Evolutionary conservation across 2,888 invertebrate species (phyloP), one percentile per base, ranked within the genome.

Genomic region (Merodon equestris): DNA sequence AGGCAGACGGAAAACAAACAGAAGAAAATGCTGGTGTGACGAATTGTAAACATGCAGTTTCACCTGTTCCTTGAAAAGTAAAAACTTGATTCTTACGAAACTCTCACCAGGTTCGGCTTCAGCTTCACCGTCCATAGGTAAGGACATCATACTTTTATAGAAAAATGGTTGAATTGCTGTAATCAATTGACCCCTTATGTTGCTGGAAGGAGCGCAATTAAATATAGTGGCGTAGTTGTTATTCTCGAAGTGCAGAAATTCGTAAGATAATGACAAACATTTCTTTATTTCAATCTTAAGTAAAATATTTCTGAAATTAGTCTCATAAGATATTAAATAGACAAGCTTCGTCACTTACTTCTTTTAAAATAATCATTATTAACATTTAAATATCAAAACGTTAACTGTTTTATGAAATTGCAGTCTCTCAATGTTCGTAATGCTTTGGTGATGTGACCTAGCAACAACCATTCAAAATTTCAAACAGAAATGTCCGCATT

Each of bases 251-350:
- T 38, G 18, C 15, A 77, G 36, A 9, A 10, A 1, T 1, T 58
- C 14, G 5, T 73, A 42, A 19, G 18, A 15, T 9, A 67, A 15
- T 0, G 67, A 57, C 0, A 63, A 48, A 15, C 47, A 73, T 10
- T 73, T 73, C 13, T 50, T 53, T 27, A 77, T 38, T 50, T 73
- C 61, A 4, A 77, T 38, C 77, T 77, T 13, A 44, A 50, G 42
- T n/a, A n/a, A 34, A 42, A 17, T 18, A 10, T 2, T 27, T 27
- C 2, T 2, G 3, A 27, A 4, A 27, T 7, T 4, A 4, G 27
- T 27, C n/a, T n/a, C n/a, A 7, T 27, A 27, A 27, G 2, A 27
- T 27, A 7, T 27, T 27, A 7, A 27, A 4, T 27, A n/a, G n/a
- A n/a, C 7, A 27, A 27, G 27, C 27, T 2, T 7, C 7, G 3